These are phyloP conservation scores for Epiblema foenella DNA, from an alignment of 2,888 invertebrate genomes.

Conservation along the genomic window DNA sequence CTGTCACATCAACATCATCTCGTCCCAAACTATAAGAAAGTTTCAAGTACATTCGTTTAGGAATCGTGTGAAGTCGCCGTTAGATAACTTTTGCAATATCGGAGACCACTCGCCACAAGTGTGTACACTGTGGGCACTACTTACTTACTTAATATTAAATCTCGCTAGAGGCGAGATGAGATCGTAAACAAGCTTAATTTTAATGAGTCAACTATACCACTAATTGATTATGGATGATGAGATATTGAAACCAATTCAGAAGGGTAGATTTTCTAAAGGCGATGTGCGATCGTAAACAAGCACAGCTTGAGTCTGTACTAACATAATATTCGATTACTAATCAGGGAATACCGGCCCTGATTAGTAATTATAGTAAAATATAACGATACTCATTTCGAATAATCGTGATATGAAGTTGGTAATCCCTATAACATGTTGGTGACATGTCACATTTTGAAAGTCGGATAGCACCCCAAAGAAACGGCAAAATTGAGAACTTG, in stretches of 20 bases:
- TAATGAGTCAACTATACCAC: background rate
- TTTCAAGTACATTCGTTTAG: conserved; percentile 24
- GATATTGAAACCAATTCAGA: no score
- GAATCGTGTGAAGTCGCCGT: conserved; percentile 21
- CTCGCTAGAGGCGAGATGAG: conserved; percentile 2
- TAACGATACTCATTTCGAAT: no score
- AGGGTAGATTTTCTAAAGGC: no score
- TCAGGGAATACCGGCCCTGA: no score
- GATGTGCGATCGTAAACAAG: no score
- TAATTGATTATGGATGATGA: background rate
- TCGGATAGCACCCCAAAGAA: background rate
- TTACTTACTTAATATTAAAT: conserved; percentile 28
- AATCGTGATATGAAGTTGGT: no score
- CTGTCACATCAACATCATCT: conserved; percentile 14
- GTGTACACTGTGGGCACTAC: conserved; percentile 6
- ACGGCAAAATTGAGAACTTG: no score
- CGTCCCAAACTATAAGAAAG: conserved; percentile 3
- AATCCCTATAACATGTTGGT: no score
- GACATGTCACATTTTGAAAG: background rate
- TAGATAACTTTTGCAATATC: conserved; percentile 26
- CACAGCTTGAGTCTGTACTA: no score
- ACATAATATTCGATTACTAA: no score
- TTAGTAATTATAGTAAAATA: no score
- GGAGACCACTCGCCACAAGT: conserved; percentile 18
- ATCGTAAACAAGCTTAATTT: conserved; percentile 9